Evolutionary conservation across 2,113 vertebrate genomes (phyloP).

Genomic region (Aviceda subcristata): DNA sequence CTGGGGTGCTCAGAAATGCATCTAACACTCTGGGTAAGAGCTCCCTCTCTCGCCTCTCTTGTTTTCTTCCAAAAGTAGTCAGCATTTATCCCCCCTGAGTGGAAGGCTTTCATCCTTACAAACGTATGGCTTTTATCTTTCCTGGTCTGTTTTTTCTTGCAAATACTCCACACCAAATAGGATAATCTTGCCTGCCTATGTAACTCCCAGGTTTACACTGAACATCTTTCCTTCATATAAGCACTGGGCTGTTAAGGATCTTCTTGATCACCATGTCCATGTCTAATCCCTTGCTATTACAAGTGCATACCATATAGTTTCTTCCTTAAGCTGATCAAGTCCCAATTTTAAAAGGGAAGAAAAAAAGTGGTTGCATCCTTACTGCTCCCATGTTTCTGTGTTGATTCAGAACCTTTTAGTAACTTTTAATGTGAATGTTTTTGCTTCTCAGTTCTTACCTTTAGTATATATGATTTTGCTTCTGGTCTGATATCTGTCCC

Average conservation of each 20-base stretch:
- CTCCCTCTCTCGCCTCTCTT: background rate
- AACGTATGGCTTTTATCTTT: background rate
- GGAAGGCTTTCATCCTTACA: background rate
- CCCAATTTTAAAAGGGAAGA: background rate
- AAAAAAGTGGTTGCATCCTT: background rate
- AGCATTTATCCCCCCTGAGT: background rate
- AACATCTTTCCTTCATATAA: background rate
- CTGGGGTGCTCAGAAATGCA: background rate
- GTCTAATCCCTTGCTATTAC: background rate
- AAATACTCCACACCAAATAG: background rate
- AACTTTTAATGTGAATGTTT: background rate
- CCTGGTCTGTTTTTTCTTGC: background rate
- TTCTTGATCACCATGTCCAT: background rate
- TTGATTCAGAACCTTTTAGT: background rate
- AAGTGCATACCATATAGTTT: background rate
- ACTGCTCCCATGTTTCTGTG: background rate
- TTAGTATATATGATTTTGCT: background rate
- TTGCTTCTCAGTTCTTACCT: background rate
- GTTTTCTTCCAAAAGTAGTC: background rate
- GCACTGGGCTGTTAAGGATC: background rate
- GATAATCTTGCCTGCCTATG: background rate
- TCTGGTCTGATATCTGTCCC: background rate
- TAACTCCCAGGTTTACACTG: background rate
- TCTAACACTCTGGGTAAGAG: background rate
- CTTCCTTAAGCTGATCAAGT: background rate